Evolutionary conservation across 1,140 invertebrate genomes (phyloP), one percentile per base, ranked within the genome.

Genomic region (Asobara japonica): DNA sequence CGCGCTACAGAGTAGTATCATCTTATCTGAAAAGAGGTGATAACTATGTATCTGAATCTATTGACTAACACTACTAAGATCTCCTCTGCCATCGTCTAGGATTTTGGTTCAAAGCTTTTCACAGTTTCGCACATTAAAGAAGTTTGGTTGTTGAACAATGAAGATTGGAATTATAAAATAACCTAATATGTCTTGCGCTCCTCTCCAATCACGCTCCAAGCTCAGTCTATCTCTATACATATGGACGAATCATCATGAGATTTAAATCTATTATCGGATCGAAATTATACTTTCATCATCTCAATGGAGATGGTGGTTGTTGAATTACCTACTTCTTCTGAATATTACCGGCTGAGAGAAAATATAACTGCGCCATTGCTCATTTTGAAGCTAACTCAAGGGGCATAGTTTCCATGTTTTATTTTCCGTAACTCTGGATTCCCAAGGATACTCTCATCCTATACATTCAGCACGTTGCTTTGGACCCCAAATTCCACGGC

Each of bases 341-440:
- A 5, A 56, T 11, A 20, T 25, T 56, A 5, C 2, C 20, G 2
- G 18, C 7, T 13, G 3, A 36, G 20, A 56, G 13, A 27, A 56
- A 56, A 27, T 56, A 25, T 56, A 18, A 10, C 5, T 3, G 13
- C 7, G 7, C 18, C 51, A 56, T 56, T 56, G 45, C 45, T 56
- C 20, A 56, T 56, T 56, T 56, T 10, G 51, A 2, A 18, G 51
- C 31, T 36, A 36, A 25, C 7, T 5, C 51, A 8, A 56, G 20
- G 3, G 73, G 61, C 45, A 30, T n/a, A 29, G 22, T 45, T 67
- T 67, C 13, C 25, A 30, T 30, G 69, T 48, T 56, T n/a, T 76
- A 65, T 72, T 20, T 51, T 48, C 29, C 29, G 61, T 69, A 56
- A 16, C 22, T 65, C 36, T 27, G 27, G 45, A 33, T 60, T 27